Evolutionary conservation across 2,888 invertebrate species (phyloP).

Genomic region (Ectemnius continuus): DNA sequence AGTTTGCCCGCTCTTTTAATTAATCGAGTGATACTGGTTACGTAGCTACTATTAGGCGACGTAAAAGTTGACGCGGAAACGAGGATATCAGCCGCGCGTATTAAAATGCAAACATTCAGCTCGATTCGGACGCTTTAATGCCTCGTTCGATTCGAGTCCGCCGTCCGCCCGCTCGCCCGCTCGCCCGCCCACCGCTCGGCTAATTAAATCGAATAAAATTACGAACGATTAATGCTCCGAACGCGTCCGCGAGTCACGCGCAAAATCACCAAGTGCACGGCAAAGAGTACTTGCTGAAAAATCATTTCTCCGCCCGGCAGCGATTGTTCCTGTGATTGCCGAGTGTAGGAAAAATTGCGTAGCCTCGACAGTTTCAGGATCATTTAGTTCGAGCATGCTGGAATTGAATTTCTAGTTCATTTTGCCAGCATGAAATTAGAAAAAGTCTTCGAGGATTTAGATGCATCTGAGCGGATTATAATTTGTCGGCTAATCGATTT

Average conservation of each 20-base stretch:
- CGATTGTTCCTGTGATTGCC: neutral
- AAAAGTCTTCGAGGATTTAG: too few relatives aligned
- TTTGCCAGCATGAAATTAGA: too few relatives aligned
- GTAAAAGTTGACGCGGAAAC: slow-evolving; percentile 54
- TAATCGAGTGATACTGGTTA: slow-evolving; percentile 64
- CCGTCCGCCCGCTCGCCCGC: slow-evolving; percentile 1
- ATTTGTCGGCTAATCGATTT: too few relatives aligned
- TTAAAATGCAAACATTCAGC: slow-evolving; percentile 73
- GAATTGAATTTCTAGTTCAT: too few relatives aligned
- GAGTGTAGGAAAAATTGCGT: too few relatives aligned
- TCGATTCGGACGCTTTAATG: slow-evolving; percentile 64
- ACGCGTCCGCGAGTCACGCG: slow-evolving; percentile 59
- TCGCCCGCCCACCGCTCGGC: slow-evolving; percentile 64
- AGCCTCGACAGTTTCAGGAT: too few relatives aligned
- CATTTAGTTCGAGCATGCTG: too few relatives aligned
- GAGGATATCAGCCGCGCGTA: slow-evolving; percentile 57
- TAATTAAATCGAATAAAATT: slow-evolving; percentile 75
- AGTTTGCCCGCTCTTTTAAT: too few relatives aligned
- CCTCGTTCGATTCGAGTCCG: slow-evolving; percentile 60
- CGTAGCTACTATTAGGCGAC: slow-evolving; percentile 66
- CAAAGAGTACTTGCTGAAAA: slow-evolving; percentile 50
- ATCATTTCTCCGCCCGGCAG: slow-evolving; percentile 33
- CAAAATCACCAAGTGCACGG: slow-evolving; percentile 54
- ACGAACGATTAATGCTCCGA: slow-evolving; percentile 69
- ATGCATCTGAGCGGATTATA: too few relatives aligned